A percentile compares a stretch with the other conserved stretches of the same genome.
Evolutionary conservation across 1,140 invertebrate species (phyloP).

Genomic region (Luehdorfia chinensis): DNA sequence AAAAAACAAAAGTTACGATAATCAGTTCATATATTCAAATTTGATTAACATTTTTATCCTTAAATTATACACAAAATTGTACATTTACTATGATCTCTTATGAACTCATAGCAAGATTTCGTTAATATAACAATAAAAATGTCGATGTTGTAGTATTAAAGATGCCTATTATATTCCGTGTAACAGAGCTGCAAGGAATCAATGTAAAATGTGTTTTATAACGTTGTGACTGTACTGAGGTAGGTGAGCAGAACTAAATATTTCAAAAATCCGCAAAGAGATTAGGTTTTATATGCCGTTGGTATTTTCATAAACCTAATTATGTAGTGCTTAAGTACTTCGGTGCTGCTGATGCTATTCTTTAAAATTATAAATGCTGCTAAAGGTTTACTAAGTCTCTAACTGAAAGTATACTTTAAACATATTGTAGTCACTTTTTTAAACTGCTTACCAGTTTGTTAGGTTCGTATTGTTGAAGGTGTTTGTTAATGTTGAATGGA

Average conservation of each 20-base stretch:
- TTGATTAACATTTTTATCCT: slow-evolving; percentile 12
- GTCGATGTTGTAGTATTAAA: slow-evolving; percentile 1
- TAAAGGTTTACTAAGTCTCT: too few species aligned
- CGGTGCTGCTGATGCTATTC: slow-evolving; percentile 3
- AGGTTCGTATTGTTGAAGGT: too few species aligned
- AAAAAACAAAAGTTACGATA: too few species aligned
- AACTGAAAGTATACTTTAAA: too few species aligned
- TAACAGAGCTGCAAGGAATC: background rate
- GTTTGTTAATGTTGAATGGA: too few species aligned
- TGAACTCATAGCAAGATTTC: background rate
- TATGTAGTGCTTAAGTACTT: slow-evolving; percentile 15
- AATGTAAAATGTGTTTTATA: background rate
- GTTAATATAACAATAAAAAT: slow-evolving; percentile 8
- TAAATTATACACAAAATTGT: slow-evolving; percentile 15
- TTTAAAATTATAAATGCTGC: slow-evolving; percentile 1
- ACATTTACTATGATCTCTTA: slow-evolving; percentile 1
- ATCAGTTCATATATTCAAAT: slow-evolving; percentile 15
- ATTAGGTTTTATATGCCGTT: background rate
- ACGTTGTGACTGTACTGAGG: slow-evolving; percentile 14
- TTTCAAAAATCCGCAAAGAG: background rate
- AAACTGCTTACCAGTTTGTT: too few species aligned
- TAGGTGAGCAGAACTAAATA: slow-evolving; percentile 9
- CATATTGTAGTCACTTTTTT: too few species aligned
- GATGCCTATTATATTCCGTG: slow-evolving; percentile 4
- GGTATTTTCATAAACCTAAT: background rate